These are phyloP conservation scores for Triplophysa rosa DNA, from an alignment of 2,113 vertebrate genomes.

Conservation along the genomic window DNA sequence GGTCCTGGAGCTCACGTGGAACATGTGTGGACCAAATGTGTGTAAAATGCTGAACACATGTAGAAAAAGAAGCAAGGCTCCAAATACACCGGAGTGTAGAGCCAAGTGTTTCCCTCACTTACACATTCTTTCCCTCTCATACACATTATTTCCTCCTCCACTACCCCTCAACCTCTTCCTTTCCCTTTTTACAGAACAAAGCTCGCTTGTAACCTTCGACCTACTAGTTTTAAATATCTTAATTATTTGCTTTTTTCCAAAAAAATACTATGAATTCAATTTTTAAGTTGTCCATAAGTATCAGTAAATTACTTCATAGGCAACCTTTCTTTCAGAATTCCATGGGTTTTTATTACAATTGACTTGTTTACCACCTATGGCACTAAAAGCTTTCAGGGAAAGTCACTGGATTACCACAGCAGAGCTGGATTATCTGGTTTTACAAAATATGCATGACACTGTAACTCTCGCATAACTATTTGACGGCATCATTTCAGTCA, in stretches of 20 bases:
- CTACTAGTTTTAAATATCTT: background rate
- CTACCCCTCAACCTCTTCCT: conserved; percentile 7
- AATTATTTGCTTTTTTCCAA: too few species aligned
- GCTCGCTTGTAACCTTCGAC: background rate
- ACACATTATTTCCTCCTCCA: conserved; percentile 21
- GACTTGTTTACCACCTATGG: background rate
- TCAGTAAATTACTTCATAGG: background rate
- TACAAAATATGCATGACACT: background rate
- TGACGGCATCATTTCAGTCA: background rate
- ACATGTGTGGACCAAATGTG: conserved; percentile 71
- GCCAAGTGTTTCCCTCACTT: conserved; percentile 3
- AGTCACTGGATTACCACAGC: background rate
- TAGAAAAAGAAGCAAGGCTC: conserved; percentile 12
- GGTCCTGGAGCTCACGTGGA: background rate
- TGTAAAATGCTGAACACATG: conserved; percentile 43
- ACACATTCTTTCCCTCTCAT: conserved; percentile 21
- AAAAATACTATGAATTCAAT: too few species aligned
- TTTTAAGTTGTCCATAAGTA: too few species aligned
- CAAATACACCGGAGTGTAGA: conserved; percentile 21
- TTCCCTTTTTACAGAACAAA: conserved; percentile 4
- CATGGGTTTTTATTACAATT: background rate
- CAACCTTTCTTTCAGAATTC: background rate
- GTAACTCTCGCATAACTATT: background rate
- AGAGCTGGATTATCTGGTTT: conserved; percentile 52
- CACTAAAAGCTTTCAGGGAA: background rate